Evolutionary conservation across 1,140 invertebrate genomes (phyloP).

Genomic region (Arion vulgaris): DNA sequence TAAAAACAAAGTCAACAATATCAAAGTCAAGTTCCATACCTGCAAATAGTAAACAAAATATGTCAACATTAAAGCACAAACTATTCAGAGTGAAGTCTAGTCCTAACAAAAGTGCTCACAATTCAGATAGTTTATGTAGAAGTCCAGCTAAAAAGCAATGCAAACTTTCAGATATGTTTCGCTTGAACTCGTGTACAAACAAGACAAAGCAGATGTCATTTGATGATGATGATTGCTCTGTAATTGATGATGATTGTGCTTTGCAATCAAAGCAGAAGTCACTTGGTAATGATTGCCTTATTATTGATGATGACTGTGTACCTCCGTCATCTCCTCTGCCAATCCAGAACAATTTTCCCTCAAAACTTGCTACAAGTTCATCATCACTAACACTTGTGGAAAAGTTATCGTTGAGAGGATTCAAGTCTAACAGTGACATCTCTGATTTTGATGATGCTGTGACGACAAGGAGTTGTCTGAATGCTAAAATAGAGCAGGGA

Average conservation of each 20-base stretch:
- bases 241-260: not conserved
- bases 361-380: not conserved
- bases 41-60: not conserved
- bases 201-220: not conserved
- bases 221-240: not conserved
- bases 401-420: not conserved
- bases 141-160: not conserved
- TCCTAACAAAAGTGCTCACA: not conserved
- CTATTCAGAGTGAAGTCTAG: not conserved
- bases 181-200: not conserved
- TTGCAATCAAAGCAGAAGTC: not conserved
- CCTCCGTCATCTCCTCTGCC: not conserved
- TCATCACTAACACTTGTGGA: not conserved
- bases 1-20: not conserved
- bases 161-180: slow-evolving; percentile 21
- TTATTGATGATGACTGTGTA: not conserved
- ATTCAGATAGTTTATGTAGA: not conserved
- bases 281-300: not conserved
- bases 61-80: not conserved
- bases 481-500: not conserved
- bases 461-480: too few relatives aligned
- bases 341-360: not conserved
- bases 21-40: not conserved
- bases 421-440: not conserved
- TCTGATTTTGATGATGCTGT: not conserved